phyloP scores from a whole-genome alignment of 2,797 vertebrate species.

The Eidolon dupreanum region DNA sequence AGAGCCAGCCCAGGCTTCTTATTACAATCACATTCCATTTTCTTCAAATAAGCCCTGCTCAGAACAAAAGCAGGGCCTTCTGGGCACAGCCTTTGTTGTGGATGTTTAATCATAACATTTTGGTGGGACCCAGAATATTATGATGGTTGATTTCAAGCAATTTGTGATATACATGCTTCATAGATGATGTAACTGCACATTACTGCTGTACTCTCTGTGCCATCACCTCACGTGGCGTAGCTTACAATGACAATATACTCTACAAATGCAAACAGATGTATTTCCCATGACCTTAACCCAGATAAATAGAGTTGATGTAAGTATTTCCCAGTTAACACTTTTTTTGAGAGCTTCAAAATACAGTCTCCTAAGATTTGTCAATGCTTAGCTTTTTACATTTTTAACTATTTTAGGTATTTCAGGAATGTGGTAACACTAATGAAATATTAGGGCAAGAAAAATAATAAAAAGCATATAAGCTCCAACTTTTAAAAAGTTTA shows the following conservation, averaged over 20 bases:
- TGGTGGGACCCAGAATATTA: conserved; percentile 59
- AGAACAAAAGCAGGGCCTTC: conserved; percentile 70
- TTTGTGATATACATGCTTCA: conserved; percentile 71
- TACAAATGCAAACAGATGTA: conserved; percentile 76
- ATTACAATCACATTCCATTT: conserved; percentile 77
- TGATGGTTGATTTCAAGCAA: conserved; percentile 63
- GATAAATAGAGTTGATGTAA: conserved; percentile 57
- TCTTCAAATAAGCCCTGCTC: conserved; percentile 62
- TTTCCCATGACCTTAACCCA: conserved; percentile 77
- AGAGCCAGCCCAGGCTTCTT: conserved; percentile 64
- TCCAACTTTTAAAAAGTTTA: conserved; percentile 7
- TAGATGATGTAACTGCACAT: conserved; percentile 71
- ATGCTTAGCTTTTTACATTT: conserved; percentile 34
- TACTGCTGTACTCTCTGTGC: conserved; percentile 14
- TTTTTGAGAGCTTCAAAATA: conserved; percentile 41
- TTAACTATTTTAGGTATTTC: conserved; percentile 54
- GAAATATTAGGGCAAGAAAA: conserved; percentile 40
- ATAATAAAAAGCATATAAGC: background rate
- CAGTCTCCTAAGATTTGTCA: background rate
- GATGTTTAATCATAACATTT: conserved; percentile 74
- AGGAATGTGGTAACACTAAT: conserved; percentile 52
- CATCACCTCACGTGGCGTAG: background rate
- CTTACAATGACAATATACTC: conserved; percentile 66
- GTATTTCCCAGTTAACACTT: conserved; percentile 54
- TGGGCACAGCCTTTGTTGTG: conserved; percentile 66